Conservation (phyloP, 1,140 invertebrate genomes). For the Ceratina australensis region DNA sequence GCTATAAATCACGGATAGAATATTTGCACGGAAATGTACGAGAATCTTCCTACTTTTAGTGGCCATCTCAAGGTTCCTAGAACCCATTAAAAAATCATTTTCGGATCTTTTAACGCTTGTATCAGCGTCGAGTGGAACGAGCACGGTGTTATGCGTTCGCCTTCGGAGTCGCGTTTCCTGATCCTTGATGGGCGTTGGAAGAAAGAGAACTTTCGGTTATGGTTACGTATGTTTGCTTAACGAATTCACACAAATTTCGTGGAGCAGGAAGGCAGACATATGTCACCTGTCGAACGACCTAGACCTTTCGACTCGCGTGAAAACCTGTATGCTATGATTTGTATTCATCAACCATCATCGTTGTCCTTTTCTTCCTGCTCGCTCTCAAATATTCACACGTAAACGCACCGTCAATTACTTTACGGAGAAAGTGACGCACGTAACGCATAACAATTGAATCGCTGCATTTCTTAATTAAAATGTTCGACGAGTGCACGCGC, state of each 20-base stretch:
- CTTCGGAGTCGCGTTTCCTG: slow-evolving; percentile 23
- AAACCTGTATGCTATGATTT: slow-evolving; percentile 60
- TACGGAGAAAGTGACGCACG: neutral
- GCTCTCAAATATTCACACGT: neutral
- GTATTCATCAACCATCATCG: slow-evolving; percentile 57
- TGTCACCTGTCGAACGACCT: slow-evolving; percentile 61
- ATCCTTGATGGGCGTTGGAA: neutral
- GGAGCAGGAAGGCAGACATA: slow-evolving; percentile 52
- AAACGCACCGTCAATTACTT: neutral
- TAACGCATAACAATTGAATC: no score
- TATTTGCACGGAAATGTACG: neutral
- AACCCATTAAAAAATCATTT: slow-evolving; percentile 51
- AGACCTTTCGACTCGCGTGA: slow-evolving; percentile 70
- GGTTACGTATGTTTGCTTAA: slow-evolving; percentile 63
- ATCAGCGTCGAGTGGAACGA: slow-evolving; percentile 23
- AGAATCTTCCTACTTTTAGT: slow-evolving; percentile 6
- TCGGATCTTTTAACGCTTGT: slow-evolving; percentile 27
- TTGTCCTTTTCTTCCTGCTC: slow-evolving; percentile 38
- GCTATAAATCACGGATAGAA: neutral
- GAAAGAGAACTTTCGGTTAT: slow-evolving; percentile 50
- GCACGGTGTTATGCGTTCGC: neutral
- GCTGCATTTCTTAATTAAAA: no score
- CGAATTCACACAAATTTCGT: slow-evolving; percentile 64
- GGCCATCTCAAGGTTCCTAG: slow-evolving; percentile 41
- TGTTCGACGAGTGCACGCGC: no score